These are phyloP conservation scores for Dione juno DNA, from an alignment of 2,888 invertebrate species.

Conservation along the genomic window DNA sequence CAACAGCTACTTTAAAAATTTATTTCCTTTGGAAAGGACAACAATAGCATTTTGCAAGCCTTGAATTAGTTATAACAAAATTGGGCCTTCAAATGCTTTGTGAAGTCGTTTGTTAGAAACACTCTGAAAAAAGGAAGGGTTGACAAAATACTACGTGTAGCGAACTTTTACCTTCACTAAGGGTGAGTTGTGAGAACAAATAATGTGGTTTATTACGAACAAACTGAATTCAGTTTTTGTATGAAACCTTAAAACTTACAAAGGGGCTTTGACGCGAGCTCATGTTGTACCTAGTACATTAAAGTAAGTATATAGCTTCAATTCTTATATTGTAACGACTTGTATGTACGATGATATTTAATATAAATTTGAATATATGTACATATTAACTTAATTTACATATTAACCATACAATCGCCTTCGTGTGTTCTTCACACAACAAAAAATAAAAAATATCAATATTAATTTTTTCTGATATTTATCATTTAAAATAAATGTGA, in stretches of 20 bases:
- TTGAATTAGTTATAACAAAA: conserved; percentile 5
- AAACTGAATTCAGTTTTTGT: neutral
- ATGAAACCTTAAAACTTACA: neutral
- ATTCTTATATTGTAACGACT: no score
- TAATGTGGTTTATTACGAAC: neutral
- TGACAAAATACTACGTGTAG: conserved; percentile 4
- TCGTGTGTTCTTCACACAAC: no score
- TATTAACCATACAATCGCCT: no score
- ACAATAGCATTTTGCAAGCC: neutral
- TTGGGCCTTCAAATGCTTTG: neutral
- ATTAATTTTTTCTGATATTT: no score
- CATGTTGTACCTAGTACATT: no score
- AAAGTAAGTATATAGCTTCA: no score
- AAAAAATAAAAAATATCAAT: no score
- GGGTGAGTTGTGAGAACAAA: conserved; percentile 1
- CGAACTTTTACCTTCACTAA: conserved; percentile 18
- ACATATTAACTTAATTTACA: no score
- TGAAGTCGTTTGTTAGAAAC: conserved; percentile 3
- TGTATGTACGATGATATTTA: no score
- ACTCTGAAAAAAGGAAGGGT: conserved; percentile 5
- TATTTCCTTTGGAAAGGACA: neutral
- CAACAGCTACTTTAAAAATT: neutral
- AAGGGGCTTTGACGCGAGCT: no score
- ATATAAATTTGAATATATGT: no score
- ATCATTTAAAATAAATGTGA: no score